Evolutionary conservation across 1,140 invertebrate genomes (phyloP).

Genomic region (Trachelipus rathkii): DNA sequence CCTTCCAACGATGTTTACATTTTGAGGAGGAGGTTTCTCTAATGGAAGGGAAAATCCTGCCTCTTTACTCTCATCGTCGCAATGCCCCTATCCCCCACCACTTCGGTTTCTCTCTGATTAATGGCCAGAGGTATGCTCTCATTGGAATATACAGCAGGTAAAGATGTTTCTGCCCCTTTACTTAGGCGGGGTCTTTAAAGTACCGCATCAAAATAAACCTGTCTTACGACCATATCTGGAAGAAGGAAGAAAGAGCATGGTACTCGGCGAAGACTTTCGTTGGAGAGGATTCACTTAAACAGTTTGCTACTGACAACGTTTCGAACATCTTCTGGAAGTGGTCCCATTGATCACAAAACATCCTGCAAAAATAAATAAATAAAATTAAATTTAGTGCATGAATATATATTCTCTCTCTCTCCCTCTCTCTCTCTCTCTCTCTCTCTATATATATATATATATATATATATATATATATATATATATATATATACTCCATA

Average conservation of each 20-base stretch:
- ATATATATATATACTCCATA: too few species aligned
- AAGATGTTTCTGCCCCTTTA: slow-evolving; percentile 34
- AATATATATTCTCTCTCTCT: too few species aligned
- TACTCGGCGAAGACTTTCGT: slow-evolving; percentile 27
- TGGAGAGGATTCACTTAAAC: neutral
- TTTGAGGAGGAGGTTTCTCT: neutral
- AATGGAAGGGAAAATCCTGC: neutral
- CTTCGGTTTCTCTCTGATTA: neutral
- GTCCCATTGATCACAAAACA: neutral
- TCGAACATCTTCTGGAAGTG: neutral
- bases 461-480: too few species aligned
- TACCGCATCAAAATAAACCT: slow-evolving; percentile 31
- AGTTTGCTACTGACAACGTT: neutral
- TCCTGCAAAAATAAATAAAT: neutral
- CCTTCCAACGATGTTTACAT: neutral
- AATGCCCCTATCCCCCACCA: neutral
- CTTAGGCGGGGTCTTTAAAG: slow-evolving; percentile 39
- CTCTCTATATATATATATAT: too few species aligned
- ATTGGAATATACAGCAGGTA: slow-evolving; percentile 43
- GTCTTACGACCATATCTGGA: slow-evolving; percentile 38
- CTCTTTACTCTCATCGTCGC: neutral
- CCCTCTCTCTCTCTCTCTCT: too few species aligned
- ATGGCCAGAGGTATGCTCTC: slow-evolving; percentile 31
- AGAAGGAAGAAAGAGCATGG: slow-evolving; percentile 27
- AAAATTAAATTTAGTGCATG: too few species aligned